These are phyloP conservation scores for Andricus curvator DNA, from an alignment of 2,888 invertebrate genomes.

Conservation along the genomic window DNA sequence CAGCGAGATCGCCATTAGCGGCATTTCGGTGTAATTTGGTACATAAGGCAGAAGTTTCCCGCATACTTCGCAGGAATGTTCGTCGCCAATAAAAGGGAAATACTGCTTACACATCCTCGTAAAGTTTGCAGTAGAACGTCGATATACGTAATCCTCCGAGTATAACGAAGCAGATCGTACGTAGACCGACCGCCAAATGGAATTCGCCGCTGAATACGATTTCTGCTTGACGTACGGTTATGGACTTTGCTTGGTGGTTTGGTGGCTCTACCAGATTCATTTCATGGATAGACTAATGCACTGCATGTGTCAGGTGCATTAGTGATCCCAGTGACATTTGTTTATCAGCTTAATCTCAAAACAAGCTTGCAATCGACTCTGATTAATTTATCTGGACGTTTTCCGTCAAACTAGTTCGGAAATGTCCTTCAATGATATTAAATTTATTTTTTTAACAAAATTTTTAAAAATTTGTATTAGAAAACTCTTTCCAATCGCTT, in stretches of 20 bases:
- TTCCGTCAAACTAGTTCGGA: neutral
- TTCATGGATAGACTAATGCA: slow-evolving; percentile 5
- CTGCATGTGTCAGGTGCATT: slow-evolving; percentile 49
- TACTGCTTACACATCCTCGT: slow-evolving; percentile 42
- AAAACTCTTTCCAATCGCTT: too few species aligned
- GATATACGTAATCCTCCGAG: slow-evolving; percentile 28
- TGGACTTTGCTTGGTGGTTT: slow-evolving; percentile 14
- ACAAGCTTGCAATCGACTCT: neutral
- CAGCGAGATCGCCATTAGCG: slow-evolving; percentile 39
- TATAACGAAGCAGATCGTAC: slow-evolving; percentile 20
- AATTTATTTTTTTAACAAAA: too few species aligned
- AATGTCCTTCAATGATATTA: too few species aligned
- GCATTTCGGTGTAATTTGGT: slow-evolving; percentile 38
- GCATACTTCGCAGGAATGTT: slow-evolving; percentile 39
- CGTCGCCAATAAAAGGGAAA: slow-evolving; percentile 33
- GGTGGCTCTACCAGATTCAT: slow-evolving; percentile 20
- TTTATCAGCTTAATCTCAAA: slow-evolving; percentile 57
- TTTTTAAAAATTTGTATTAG: too few species aligned
- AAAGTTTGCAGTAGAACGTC: slow-evolving; percentile 32
- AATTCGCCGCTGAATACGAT: slow-evolving; percentile 29
- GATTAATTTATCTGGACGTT: neutral
- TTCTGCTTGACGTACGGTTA: slow-evolving; percentile 30
- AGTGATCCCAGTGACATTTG: slow-evolving; percentile 56
- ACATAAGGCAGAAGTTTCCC: slow-evolving; percentile 26
- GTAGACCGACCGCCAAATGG: slow-evolving; percentile 30